A percentile compares a stretch with the other conserved stretches of the same genome.
Conservation (phyloP, 2,888 invertebrate species). For the Cosmia pyralina region DNA sequence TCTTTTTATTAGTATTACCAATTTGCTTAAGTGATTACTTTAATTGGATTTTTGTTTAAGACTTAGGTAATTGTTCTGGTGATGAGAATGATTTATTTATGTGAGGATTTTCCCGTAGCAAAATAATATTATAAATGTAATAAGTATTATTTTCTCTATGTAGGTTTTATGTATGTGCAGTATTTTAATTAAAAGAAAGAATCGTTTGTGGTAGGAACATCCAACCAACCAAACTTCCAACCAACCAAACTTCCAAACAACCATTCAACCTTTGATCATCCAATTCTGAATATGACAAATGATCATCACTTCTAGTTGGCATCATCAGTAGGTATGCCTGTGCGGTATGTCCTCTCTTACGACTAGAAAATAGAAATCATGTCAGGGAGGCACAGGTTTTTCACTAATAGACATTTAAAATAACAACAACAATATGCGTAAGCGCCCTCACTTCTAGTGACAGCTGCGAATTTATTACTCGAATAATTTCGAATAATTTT, state of each 20-base stretch:
- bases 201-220: background rate
- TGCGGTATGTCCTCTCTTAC: too few relatives aligned
- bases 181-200: too few relatives aligned
- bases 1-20: background rate
- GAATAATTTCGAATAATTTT: slow-evolving; percentile 15
- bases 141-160: background rate
- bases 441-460: slow-evolving; percentile 8
- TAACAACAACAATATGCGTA: background rate
- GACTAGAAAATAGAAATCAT: too few relatives aligned
- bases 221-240: too few relatives aligned
- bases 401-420: background rate
- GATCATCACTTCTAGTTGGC: background rate
- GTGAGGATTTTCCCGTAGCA: background rate
- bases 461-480: slow-evolving; percentile 28
- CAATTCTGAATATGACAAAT: background rate
- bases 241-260: too few relatives aligned
- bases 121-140: background rate
- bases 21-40: background rate
- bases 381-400: too few relatives aligned
- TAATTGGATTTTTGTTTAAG: background rate
- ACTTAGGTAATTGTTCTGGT: background rate
- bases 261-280: background rate
- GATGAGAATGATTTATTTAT: background rate
- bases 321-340: background rate
- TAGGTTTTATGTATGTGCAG: background rate